Evolutionary conservation across 2,888 invertebrate genomes (phyloP).

Genomic region (Gnatocerus cornutus): DNA sequence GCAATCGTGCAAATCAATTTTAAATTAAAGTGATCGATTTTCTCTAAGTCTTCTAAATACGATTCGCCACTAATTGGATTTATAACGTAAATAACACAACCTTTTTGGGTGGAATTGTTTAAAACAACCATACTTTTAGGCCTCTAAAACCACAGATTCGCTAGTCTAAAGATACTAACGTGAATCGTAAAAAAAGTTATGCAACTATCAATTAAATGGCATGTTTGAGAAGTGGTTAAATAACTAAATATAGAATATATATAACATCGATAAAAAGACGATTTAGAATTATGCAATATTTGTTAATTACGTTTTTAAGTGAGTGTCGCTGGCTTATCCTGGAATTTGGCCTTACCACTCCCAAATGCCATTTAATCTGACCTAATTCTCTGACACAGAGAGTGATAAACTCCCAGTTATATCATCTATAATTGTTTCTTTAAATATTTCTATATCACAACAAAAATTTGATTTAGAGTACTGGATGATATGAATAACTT

Average conservation of each 20-base stretch:
- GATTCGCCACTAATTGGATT: constrained; percentile 2
- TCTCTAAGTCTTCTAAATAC: too few relatives aligned
- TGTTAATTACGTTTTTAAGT: too few relatives aligned
- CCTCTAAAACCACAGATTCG: constrained; percentile 36
- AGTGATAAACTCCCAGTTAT: neutral
- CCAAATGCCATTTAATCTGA: too few relatives aligned
- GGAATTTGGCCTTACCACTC: too few relatives aligned
- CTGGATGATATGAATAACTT: constrained; percentile 21
- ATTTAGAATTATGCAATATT: too few relatives aligned
- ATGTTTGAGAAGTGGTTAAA: too few relatives aligned
- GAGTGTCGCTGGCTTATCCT: too few relatives aligned
- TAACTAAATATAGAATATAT: too few relatives aligned
- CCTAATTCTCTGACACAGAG: too few relatives aligned
- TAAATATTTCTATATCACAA: constrained; percentile 27
- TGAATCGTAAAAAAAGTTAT: neutral
- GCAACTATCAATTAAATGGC: neutral
- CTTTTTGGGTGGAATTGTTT: constrained; percentile 40
- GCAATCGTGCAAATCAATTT: neutral
- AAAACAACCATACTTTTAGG: constrained; percentile 40
- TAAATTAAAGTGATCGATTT: neutral
- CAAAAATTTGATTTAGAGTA: constrained; percentile 12
- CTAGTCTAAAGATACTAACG: neutral
- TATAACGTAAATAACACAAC: constrained; percentile 33
- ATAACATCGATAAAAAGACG: too few relatives aligned
- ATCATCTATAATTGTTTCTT: constrained; percentile 5